A percentile compares a stretch with the other conserved stretches of the same genome.
phyloP scores from a whole-genome alignment of 2,113 vertebrate species.

The Lanius ludovicianus region DNA sequence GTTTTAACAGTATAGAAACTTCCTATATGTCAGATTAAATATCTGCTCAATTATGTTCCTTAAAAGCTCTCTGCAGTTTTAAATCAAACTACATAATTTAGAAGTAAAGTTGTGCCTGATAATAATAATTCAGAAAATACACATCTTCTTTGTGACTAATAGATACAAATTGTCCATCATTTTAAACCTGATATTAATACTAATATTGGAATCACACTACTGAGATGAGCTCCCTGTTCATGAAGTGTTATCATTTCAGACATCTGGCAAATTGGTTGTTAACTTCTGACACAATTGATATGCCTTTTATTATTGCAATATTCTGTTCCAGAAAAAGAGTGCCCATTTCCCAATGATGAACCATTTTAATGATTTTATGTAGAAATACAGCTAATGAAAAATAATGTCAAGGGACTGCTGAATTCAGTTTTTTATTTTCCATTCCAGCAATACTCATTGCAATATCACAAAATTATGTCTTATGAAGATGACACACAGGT shows the following conservation, averaged over 20 bases:
- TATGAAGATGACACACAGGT: constrained; percentile 8
- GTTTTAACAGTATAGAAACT: neutral
- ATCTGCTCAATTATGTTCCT: constrained; percentile 27
- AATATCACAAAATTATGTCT: constrained; percentile 43
- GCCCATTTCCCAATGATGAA: constrained; percentile 45
- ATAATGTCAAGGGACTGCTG: constrained; percentile 31
- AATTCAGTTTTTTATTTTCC: constrained; percentile 29
- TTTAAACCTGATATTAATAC: constrained; percentile 62
- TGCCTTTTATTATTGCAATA: constrained; percentile 59
- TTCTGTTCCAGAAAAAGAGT: constrained; percentile 37
- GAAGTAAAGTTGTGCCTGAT: constrained; percentile 23
- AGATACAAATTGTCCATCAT: constrained; percentile 58
- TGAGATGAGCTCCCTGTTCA: constrained; percentile 48
- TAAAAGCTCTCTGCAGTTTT: constrained; percentile 44
- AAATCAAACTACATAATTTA: constrained; percentile 58
- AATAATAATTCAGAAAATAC: constrained; percentile 55
- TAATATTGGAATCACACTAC: constrained; percentile 51
- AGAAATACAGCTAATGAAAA: constrained; percentile 64
- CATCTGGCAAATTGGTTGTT: constrained; percentile 71
- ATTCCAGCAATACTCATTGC: constrained; percentile 21
- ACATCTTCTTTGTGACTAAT: constrained; percentile 55
- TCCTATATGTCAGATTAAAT: constrained; percentile 33
- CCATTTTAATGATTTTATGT: constrained; percentile 53
- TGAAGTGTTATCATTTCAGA: constrained; percentile 59
- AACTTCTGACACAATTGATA: constrained; percentile 64